Conservation (phyloP, 2,888 invertebrate genomes). For the Sialis lutaria region DNA sequence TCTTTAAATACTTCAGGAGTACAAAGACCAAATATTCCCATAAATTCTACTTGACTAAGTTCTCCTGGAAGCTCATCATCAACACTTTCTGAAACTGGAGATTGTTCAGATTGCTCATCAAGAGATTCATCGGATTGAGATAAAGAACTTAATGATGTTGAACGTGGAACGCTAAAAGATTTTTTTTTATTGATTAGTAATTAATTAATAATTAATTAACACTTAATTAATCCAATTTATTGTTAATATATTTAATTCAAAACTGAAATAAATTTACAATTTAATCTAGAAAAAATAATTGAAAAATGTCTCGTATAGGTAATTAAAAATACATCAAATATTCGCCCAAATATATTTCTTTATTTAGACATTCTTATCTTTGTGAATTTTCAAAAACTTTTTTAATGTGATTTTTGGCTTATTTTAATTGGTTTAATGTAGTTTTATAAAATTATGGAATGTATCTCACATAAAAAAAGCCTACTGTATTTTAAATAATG, state of each 20-base stretch:
- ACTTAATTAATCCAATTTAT: background rate
- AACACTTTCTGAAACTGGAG: constrained; percentile 17
- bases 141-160: constrained; percentile 18
- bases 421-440: no score
- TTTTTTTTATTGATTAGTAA: no score
- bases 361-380: background rate
- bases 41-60: constrained; percentile 24
- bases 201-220: background rate
- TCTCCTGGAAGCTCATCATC: constrained; percentile 20
- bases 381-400: background rate
- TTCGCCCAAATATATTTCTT: background rate
- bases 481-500: no score
- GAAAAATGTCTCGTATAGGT: background rate
- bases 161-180: constrained; percentile 14
- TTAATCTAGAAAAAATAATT: background rate
- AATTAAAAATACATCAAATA: background rate
- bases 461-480: no score
- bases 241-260: background rate
- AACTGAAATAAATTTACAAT: background rate
- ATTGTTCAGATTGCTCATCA: constrained; percentile 15
- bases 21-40: constrained; percentile 27
- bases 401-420: no score
- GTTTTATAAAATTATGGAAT: no score
- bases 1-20: constrained; percentile 28
- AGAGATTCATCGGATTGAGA: constrained; percentile 22